Evolutionary conservation across 53 echinoderm and acorn worm genomes (phyloP).

Genomic region (Astropecten irregularis): DNA sequence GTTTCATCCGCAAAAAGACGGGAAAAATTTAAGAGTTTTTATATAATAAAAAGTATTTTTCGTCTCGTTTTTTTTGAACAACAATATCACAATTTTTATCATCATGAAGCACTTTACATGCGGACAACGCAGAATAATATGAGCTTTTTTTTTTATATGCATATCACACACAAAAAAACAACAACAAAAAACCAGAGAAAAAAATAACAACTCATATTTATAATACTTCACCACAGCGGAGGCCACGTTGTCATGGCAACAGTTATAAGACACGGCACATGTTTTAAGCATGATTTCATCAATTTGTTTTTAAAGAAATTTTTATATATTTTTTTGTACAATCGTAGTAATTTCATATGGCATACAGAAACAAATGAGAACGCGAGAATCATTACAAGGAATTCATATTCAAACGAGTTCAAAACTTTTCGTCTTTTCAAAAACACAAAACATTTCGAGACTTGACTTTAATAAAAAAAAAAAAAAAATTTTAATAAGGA

Average conservation of each 20-base stretch:
- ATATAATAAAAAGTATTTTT: no score
- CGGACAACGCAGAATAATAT: slow-evolving; percentile 17
- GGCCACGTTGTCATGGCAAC: neutral
- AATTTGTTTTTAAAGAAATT: neutral
- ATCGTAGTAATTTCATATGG: neutral
- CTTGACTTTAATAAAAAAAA: neutral
- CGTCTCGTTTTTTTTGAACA: no score
- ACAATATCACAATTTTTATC: no score
- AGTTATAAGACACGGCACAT: slow-evolving; percentile 16
- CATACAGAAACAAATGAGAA: neutral
- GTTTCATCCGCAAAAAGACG: no score
- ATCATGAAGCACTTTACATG: slow-evolving; percentile 3
- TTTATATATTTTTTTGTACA: neutral
- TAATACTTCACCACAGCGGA: neutral
- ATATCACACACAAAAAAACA: neutral
- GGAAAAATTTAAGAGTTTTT: no score
- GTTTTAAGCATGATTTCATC: neutral
- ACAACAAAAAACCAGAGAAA: no score
- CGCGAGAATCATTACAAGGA: neutral
- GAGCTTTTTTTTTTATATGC: neutral
- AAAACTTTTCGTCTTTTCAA: neutral
- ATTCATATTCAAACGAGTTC: neutral
- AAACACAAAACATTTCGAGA: slow-evolving; percentile 8
- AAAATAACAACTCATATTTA: no score
- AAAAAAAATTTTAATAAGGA: neutral